Percentiles rank a stretch among this genome's conserved stretches.
Conservation (phyloP, 2,888 invertebrate species). For the Ceramica pisi region DNA sequence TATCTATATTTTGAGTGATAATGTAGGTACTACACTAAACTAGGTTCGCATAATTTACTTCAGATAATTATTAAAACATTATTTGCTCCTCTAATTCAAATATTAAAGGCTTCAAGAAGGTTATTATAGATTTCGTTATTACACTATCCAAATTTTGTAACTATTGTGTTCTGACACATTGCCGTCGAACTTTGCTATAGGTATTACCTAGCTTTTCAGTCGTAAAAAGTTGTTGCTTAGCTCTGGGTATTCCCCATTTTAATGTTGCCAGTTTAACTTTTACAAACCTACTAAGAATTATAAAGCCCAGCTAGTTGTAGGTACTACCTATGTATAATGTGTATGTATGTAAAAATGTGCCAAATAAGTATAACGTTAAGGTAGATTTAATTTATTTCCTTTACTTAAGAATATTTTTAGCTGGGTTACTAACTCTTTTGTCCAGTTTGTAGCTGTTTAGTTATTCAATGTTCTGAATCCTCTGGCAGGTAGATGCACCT, state of each 20-base stretch:
- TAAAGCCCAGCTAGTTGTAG: not conserved
- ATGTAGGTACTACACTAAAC: not conserved
- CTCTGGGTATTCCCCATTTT: constrained; percentile 32
- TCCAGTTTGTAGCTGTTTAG: not conserved
- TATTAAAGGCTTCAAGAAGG: not conserved
- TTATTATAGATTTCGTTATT: not conserved
- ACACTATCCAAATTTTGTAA: not conserved
- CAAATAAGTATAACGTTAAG: not conserved
- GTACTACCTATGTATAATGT: not conserved
- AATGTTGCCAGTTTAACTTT: constrained; percentile 48
- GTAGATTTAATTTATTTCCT: not conserved
- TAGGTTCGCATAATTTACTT: not conserved
- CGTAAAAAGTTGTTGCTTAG: constrained; percentile 1
- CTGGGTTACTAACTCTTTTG: not conserved
- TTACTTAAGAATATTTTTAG: not conserved
- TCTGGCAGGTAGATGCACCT: not conserved
- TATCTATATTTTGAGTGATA: not conserved
- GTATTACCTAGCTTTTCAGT: constrained; percentile 20
- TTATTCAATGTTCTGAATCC: not conserved
- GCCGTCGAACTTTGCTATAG: not conserved
- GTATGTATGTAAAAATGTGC: too few relatives aligned
- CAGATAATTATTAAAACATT: not conserved
- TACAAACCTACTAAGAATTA: constrained; percentile 15
- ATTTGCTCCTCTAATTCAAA: not conserved
- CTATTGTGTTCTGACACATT: not conserved